Conservation (phyloP, 2,113 vertebrate species). For the Daubentonia madagascariensis region DNA sequence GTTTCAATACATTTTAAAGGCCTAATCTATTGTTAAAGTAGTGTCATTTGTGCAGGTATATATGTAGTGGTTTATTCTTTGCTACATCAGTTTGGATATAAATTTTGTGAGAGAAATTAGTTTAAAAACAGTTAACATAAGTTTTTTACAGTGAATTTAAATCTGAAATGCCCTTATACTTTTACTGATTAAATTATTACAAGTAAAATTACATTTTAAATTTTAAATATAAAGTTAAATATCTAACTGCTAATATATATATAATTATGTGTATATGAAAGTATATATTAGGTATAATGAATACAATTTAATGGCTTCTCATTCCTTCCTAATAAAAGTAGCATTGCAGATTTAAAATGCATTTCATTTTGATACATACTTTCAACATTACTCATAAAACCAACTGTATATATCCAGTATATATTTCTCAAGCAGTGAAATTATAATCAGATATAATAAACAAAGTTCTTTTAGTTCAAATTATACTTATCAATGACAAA, state of each 20-base stretch:
- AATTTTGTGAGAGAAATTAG: background rate
- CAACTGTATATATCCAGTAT: background rate
- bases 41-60: background rate
- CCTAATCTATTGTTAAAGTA: background rate
- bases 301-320: background rate
- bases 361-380: background rate
- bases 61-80: background rate
- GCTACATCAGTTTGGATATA: background rate
- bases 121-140: background rate
- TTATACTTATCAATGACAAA: background rate
- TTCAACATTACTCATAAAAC: background rate
- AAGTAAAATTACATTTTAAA: background rate
- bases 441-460: background rate
- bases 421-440: background rate
- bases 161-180: background rate
- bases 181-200: background rate
- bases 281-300: background rate
- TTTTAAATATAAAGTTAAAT: background rate
- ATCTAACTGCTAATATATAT: background rate
- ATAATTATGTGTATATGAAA: background rate
- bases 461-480: background rate
- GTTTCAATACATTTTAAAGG: background rate
- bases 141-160: background rate
- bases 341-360: background rate
- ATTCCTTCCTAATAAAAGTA: background rate